phyloP scores from a whole-genome alignment of 1,140 invertebrate species.

The Hermatobates lingyangjiaoensis region DNA sequence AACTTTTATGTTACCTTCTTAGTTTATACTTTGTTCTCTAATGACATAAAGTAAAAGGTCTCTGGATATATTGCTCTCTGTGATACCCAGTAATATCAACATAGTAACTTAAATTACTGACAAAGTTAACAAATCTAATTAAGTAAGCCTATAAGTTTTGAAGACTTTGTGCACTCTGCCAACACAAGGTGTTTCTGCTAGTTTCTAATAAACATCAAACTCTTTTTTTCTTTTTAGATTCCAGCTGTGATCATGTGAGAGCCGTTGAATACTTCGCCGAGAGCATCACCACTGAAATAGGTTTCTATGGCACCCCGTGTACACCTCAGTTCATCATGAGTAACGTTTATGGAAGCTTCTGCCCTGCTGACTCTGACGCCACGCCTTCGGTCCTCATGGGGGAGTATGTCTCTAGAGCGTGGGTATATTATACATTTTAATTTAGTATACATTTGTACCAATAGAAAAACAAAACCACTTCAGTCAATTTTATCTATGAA shows the following conservation, averaged over 20 bases:
- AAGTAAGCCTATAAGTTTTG: too few relatives aligned
- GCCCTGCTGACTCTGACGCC: not conserved
- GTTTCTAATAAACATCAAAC: too few relatives aligned
- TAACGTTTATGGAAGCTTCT: not conserved
- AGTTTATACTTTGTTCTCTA: too few relatives aligned
- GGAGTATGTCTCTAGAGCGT: constrained; percentile 12
- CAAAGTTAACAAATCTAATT: too few relatives aligned
- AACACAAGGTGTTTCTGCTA: not conserved
- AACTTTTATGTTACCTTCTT: too few relatives aligned
- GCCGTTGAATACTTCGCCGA: constrained; percentile 18
- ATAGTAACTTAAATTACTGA: too few relatives aligned
- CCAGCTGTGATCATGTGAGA: constrained; percentile 17
- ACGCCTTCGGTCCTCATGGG: not conserved
- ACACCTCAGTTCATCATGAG: not conserved
- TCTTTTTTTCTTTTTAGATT: constrained; percentile 9
- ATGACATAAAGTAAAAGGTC: too few relatives aligned
- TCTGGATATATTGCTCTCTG: too few relatives aligned
- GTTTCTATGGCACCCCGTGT: constrained; percentile 14
- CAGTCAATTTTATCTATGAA: not conserved
- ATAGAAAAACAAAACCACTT: not conserved
- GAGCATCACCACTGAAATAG: constrained; percentile 11
- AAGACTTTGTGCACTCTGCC: too few relatives aligned
- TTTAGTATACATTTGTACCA: not conserved
- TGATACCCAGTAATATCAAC: too few relatives aligned
- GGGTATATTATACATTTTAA: not conserved